Evolutionary conservation across 2,888 invertebrate genomes (phyloP).

Genomic region (Bibio marci): DNA sequence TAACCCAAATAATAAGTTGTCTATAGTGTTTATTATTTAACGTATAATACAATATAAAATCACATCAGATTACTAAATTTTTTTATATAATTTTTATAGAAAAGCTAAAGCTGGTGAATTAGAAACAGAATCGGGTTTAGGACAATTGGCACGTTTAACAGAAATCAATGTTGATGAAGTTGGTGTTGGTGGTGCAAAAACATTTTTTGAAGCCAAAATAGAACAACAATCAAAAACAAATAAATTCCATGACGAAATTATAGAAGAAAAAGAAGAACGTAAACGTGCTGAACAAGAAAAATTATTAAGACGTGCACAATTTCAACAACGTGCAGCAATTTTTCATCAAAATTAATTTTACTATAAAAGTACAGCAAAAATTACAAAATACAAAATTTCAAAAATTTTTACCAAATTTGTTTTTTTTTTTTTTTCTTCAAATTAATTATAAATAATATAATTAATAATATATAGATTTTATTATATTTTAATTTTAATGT

Average conservation of each 20-base stretch:
- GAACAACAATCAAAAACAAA: conserved; percentile 64
- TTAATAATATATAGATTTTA: no score
- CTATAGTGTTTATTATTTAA: no score
- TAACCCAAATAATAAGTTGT: no score
- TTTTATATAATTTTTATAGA: conserved; percentile 26
- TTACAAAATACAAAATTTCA: no score
- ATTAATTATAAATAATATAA: no score
- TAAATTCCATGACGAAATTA: conserved; percentile 86
- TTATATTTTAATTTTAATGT: no score
- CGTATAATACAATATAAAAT: no score
- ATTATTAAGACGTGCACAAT: conserved; percentile 60
- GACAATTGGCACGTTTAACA: conserved; percentile 67
- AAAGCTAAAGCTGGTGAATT: conserved; percentile 88
- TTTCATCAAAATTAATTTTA: conserved; percentile 39
- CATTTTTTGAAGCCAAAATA: conserved; percentile 93
- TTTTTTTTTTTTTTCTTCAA: no score
- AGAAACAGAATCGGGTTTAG: conserved; percentile 69
- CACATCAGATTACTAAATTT: no score
- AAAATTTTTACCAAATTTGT: no score
- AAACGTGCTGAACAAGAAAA: conserved; percentile 70
- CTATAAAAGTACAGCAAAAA: no score
- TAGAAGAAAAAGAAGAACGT: conserved; percentile 80
- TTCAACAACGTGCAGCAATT: conserved; percentile 75
- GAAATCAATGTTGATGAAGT: conserved; percentile 90
- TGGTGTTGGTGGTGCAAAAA: conserved; percentile 86